Conservation (phyloP, 2,113 vertebrate species). For the Sprattus sprattus region DNA sequence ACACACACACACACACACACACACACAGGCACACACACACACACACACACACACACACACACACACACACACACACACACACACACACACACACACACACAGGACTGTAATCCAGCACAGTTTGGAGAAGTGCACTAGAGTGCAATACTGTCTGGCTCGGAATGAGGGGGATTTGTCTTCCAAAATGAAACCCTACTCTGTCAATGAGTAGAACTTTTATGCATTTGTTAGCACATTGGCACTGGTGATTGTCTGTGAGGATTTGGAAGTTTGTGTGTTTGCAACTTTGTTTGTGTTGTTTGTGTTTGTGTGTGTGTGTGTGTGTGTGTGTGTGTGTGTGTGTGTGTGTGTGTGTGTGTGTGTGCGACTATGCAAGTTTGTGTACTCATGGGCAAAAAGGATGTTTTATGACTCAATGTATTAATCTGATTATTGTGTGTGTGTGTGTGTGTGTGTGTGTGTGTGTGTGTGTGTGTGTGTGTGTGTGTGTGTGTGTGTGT, state of each 20-base stretch:
- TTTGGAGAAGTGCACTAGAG: not conserved
- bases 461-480: not conserved
- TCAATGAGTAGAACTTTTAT: slow-evolving; percentile 1
- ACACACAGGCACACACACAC: too few relatives aligned
- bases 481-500: not conserved
- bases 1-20: too few relatives aligned
- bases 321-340: not conserved
- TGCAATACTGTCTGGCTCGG: not conserved
- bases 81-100: too few relatives aligned
- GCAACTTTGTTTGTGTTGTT: not conserved
- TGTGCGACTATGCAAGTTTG: not conserved
- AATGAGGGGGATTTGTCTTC: not conserved
- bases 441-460: not conserved
- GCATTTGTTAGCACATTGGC: not conserved
- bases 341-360: not conserved
- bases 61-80: too few relatives aligned
- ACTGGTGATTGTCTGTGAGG: not conserved
- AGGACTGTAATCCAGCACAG: not conserved
- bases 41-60: too few relatives aligned
- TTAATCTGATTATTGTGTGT: too few relatives aligned
- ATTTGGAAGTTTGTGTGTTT: not conserved
- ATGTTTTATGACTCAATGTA: too few relatives aligned
- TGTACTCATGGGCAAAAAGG: too few relatives aligned
- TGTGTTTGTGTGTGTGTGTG: not conserved
- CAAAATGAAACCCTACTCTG: not conserved